phyloP scores from a whole-genome alignment of 2,888 invertebrate genomes.

The Cheilosia vernalis region DNA sequence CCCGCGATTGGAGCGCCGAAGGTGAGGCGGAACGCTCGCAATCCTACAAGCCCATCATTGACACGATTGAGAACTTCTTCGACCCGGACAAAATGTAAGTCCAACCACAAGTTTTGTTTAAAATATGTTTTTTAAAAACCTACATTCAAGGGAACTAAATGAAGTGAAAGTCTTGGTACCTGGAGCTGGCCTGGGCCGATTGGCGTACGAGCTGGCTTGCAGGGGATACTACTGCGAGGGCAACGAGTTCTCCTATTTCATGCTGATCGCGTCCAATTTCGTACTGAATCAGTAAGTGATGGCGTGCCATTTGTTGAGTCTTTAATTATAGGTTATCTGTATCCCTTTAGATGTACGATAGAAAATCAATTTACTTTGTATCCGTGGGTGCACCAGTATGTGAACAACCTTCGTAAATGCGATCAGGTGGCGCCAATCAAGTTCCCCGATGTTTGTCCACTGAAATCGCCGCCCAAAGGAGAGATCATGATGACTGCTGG shows the following conservation, averaged over 20 bases:
- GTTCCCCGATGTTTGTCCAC: constrained; percentile 95
- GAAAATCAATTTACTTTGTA: constrained; percentile 91
- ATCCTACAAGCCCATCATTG: constrained; percentile 95
- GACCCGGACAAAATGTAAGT: constrained; percentile 86
- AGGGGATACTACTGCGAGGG: constrained; percentile 97
- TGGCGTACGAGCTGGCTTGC: constrained; percentile 96
- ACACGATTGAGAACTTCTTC: constrained; percentile 90
- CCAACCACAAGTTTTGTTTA: neutral
- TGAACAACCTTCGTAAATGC: constrained; percentile 92
- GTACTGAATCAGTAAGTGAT: constrained; percentile 91
- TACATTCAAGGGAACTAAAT: constrained; percentile 78
- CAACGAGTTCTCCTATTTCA: constrained; percentile 98
- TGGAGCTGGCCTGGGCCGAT: constrained; percentile 97
- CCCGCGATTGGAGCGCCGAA: constrained; percentile 97
- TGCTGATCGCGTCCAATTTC: constrained; percentile 98
- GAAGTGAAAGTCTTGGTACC: constrained; percentile 93
- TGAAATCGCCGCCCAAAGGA: constrained; percentile 85
- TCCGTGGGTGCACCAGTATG: constrained; percentile 98
- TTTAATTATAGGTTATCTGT: neutral
- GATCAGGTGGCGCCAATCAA: constrained; percentile 91
- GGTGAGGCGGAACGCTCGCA: constrained; percentile 92
- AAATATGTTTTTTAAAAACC: neutral
- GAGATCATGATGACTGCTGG: constrained; percentile 98
- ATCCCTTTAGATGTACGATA: constrained; percentile 80
- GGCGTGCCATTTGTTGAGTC: neutral